Conservation (phyloP, 2,888 invertebrate genomes). For the Drosophila neutralis region DNA sequence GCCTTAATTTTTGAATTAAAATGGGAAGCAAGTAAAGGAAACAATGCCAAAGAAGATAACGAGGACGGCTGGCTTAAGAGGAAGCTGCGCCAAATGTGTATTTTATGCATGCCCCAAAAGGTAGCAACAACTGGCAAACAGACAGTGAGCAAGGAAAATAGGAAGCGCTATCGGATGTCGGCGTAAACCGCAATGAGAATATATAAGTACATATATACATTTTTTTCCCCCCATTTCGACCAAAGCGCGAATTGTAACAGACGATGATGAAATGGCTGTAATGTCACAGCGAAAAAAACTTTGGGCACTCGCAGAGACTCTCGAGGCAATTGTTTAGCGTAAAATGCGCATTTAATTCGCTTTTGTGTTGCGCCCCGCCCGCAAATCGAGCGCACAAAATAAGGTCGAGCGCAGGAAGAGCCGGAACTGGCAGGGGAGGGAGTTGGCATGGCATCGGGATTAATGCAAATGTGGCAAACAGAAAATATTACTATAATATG, state of each 20-base stretch:
- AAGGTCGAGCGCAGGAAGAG: conserved; percentile 21
- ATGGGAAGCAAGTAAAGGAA: conserved; percentile 51
- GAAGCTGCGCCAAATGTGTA: conserved; percentile 68
- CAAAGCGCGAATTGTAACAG: conserved; percentile 70
- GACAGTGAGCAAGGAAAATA: conserved; percentile 6
- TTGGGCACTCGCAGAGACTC: conserved; percentile 22
- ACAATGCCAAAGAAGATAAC: conserved; percentile 47
- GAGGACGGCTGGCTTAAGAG: conserved; percentile 16
- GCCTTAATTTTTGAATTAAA: conserved; percentile 67
- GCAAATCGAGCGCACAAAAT: conserved; percentile 68
- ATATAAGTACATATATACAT: conserved; percentile 23
- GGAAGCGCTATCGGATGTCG: conserved; percentile 37
- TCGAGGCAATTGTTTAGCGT: conserved; percentile 71
- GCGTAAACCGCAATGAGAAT: conserved; percentile 48
- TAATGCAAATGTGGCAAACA: conserved; percentile 72
- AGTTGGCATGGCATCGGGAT: conserved; percentile 53
- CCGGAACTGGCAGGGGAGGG: conserved; percentile 16
- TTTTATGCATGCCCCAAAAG: conserved; percentile 77
- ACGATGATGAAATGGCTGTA: conserved; percentile 54
- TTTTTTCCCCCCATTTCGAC: conserved; percentile 36
- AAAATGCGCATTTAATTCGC: conserved; percentile 78
- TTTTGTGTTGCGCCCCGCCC: conserved; percentile 41
- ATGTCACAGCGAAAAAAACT: conserved; percentile 18
- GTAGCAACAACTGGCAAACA: conserved; percentile 57
- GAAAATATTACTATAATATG: conserved; percentile 78